These are phyloP conservation scores for Apocheima hispidaria DNA, from an alignment of 2,888 invertebrate genomes.

Conservation along the genomic window DNA sequence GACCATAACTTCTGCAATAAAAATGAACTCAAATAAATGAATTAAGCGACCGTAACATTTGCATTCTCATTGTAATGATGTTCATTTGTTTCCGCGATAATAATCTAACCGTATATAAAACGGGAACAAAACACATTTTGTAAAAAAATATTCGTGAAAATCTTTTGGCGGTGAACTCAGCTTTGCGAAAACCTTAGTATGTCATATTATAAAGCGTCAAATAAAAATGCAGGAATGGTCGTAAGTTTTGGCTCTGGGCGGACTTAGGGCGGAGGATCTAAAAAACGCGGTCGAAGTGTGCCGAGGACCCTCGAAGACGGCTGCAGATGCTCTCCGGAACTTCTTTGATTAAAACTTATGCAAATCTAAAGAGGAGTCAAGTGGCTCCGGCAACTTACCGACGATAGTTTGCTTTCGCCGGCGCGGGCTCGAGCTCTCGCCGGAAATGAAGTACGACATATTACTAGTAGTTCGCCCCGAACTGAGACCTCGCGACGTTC, in stretches of 20 bases:
- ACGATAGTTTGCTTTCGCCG: constrained; percentile 44
- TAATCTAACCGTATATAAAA: constrained; percentile 19
- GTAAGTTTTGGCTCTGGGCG: neutral
- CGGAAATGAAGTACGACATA: no score
- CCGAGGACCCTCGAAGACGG: constrained; percentile 46
- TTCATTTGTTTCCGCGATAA: constrained; percentile 38
- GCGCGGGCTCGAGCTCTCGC: constrained; percentile 24
- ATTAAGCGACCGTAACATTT: constrained; percentile 30
- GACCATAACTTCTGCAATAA: constrained; percentile 11
- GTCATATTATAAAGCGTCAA: neutral
- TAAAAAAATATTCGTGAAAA: neutral
- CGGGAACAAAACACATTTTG: neutral
- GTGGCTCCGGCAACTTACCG: constrained; percentile 61
- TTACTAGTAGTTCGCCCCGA: no score
- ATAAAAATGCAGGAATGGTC: constrained; percentile 9
- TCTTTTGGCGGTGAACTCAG: neutral
- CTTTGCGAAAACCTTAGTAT: neutral
- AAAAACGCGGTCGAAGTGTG: constrained; percentile 38
- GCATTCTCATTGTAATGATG: constrained; percentile 39
- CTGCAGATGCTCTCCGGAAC: constrained; percentile 46
- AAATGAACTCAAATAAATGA: constrained; percentile 23
- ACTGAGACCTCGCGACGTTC: no score
- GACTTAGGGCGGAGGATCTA: constrained; percentile 14
- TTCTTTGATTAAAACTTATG: constrained; percentile 81
- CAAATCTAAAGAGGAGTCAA: constrained; percentile 65